Conservation (phyloP, 2,113 vertebrate genomes). For the Indicator indicator region DNA sequence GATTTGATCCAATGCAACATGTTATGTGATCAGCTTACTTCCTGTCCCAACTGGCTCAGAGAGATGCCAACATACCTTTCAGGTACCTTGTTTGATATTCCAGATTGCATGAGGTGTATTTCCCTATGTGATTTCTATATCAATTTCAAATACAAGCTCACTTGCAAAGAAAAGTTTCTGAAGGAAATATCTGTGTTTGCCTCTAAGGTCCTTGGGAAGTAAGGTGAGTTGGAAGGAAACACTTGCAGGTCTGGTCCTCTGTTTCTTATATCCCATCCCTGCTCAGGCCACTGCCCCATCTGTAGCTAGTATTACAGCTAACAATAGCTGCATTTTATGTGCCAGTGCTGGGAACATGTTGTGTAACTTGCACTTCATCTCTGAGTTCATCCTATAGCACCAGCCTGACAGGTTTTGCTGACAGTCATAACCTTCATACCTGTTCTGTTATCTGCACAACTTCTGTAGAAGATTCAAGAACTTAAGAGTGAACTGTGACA, state of each 20-base stretch:
- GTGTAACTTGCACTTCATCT: background rate
- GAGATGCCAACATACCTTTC: background rate
- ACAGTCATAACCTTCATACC: background rate
- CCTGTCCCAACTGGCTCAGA: background rate
- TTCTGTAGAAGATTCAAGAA: background rate
- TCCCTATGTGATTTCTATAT: background rate
- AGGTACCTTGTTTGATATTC: background rate
- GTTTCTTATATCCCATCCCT: background rate
- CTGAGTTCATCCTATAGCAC: background rate
- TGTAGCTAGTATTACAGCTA: background rate
- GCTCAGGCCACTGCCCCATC: background rate
- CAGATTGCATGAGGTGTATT: background rate
- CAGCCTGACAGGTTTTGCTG: background rate
- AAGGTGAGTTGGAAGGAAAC: background rate
- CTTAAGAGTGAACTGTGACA: background rate
- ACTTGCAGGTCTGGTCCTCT: background rate
- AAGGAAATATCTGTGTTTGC: background rate
- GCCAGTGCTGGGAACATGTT: accelerated
- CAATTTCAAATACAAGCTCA: background rate
- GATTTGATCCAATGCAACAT: background rate
- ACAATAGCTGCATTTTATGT: background rate
- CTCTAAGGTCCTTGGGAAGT: background rate
- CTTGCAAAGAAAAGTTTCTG: background rate
- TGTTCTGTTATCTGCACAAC: background rate
- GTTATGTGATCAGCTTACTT: background rate